Evolutionary conservation across 2,888 invertebrate genomes (phyloP).

Genomic region (Aradus depressus): DNA sequence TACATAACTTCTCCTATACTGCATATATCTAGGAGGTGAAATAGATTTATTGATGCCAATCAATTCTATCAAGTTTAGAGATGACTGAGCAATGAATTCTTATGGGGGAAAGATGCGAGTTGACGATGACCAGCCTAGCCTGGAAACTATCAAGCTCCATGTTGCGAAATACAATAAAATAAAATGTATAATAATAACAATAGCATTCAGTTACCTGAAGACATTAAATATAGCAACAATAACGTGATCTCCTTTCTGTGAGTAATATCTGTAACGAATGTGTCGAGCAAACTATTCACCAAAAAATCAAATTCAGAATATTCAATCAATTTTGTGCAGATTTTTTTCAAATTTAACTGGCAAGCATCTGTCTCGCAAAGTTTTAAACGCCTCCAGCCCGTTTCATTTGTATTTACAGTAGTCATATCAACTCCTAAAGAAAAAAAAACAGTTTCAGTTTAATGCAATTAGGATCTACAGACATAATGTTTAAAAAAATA

Average conservation of each 20-base stretch:
- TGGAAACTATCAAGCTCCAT: too few relatives aligned
- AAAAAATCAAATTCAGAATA: slow-evolving; percentile 44
- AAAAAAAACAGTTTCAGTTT: background rate
- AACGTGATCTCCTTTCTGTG: slow-evolving; percentile 50
- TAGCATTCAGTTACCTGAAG: slow-evolving; percentile 11
- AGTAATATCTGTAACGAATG: slow-evolving; percentile 42
- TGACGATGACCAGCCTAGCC: too few relatives aligned
- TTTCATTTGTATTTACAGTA: slow-evolving; percentile 1
- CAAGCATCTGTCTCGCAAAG: slow-evolving; percentile 44
- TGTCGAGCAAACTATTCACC: slow-evolving; percentile 50
- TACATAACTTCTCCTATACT: too few relatives aligned
- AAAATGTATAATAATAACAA: too few relatives aligned
- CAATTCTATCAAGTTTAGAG: too few relatives aligned
- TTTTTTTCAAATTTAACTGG: slow-evolving; percentile 42
- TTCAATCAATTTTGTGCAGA: slow-evolving; percentile 46
- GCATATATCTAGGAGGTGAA: too few relatives aligned
- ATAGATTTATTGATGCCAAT: too few relatives aligned
- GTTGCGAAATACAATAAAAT: too few relatives aligned
- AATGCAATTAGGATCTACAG: background rate
- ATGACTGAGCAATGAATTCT: too few relatives aligned
- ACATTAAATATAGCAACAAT: slow-evolving; percentile 36
- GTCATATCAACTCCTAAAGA: slow-evolving; percentile 18
- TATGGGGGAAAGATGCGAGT: too few relatives aligned
- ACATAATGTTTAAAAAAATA: background rate
- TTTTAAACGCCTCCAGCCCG: slow-evolving; percentile 50